Evolutionary conservation across 1,140 invertebrate genomes (phyloP).

Genomic region (Drosophila subpulchrella): DNA sequence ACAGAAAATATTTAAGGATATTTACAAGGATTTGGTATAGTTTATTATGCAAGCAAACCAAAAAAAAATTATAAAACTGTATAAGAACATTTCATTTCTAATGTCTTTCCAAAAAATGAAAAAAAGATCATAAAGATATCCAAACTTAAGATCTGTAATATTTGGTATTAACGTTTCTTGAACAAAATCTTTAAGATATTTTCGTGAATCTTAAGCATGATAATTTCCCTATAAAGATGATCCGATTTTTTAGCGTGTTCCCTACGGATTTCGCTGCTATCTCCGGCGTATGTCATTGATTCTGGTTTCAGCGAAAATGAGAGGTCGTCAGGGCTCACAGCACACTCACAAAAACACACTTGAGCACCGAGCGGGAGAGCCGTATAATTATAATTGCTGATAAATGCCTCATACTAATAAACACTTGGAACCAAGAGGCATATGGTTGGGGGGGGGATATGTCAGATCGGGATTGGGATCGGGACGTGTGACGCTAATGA

Average conservation of each 20-base stretch:
- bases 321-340: conserved; percentile 70
- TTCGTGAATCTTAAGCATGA: not conserved
- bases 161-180: too few relatives aligned
- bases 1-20: not conserved
- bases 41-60: too few relatives aligned
- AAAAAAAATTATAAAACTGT: too few relatives aligned
- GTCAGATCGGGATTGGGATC: conserved; percentile 33
- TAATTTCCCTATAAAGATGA: not conserved
- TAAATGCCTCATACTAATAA: conserved; percentile 81
- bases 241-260: not conserved
- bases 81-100: too few relatives aligned
- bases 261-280: conserved; percentile 3
- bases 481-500: conserved; percentile 79
- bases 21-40: not conserved
- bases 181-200: not conserved
- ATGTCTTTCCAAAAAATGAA: too few relatives aligned
- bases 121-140: too few relatives aligned
- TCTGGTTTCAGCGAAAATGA: conserved; percentile 22
- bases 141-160: too few relatives aligned
- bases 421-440: conserved; percentile 51
- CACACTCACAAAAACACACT: conserved; percentile 36
- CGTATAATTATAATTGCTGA: conserved; percentile 82
- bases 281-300: conserved; percentile 20
- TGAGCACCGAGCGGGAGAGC: conserved; percentile 34
- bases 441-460: not conserved